Evolutionary conservation across 2,797 vertebrate species (phyloP).

Genomic region (Myoxocephalus aenaeus): DNA sequence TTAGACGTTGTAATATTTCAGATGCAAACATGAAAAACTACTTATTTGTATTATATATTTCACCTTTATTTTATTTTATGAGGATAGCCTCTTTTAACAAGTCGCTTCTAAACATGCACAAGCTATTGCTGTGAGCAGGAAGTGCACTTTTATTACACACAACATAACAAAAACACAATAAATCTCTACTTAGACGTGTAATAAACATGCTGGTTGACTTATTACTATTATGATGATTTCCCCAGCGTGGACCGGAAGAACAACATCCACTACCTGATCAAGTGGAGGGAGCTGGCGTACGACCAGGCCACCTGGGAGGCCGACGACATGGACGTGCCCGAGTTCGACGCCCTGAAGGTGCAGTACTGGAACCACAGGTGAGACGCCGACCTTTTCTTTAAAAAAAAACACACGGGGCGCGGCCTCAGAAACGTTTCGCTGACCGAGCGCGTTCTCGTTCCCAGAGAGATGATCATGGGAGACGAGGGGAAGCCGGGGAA

Average conservation of each 20-base stretch:
- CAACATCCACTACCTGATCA: slow-evolving; percentile 96
- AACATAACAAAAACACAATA: neutral
- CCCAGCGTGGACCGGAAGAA: slow-evolving; percentile 94
- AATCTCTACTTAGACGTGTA: neutral
- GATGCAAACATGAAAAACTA: neutral
- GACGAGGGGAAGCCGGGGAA: slow-evolving; percentile 95
- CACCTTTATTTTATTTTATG: too few species aligned
- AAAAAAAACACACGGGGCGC: too few species aligned
- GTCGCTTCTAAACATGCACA: too few species aligned
- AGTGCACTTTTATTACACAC: neutral
- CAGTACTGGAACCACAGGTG: slow-evolving; percentile 98
- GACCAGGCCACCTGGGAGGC: slow-evolving; percentile 98
- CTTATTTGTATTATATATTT: too few species aligned
- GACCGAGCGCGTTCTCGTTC: neutral
- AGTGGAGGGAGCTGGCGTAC: slow-evolving; percentile 94
- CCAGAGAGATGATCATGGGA: slow-evolving; percentile 96
- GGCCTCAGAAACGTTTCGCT: accelerated
- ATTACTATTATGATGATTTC: too few species aligned
- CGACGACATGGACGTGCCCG: slow-evolving; percentile 94
- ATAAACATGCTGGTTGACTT: too few species aligned
- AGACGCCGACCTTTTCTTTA: neutral
- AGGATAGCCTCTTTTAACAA: too few species aligned
- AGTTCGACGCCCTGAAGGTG: slow-evolving; percentile 92
- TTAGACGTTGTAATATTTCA: neutral
- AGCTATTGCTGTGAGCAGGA: too few species aligned